Evolutionary conservation across 2,888 invertebrate genomes (phyloP).

Genomic region (Phyllotreta striolata): DNA sequence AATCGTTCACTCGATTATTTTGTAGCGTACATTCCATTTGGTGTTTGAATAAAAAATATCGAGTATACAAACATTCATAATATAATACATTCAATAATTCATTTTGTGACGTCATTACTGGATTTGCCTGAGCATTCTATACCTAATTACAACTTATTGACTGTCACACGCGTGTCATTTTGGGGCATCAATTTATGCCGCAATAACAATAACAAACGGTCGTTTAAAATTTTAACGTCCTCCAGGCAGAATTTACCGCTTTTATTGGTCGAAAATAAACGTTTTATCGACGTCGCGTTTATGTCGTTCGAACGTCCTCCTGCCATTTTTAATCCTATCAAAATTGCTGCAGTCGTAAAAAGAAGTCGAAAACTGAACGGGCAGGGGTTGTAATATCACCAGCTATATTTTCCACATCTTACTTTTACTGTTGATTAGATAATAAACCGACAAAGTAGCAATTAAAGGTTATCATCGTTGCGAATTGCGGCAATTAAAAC

Average conservation of each 20-base stretch:
- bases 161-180: too few species aligned
- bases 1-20: too few species aligned
- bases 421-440: slow-evolving; percentile 32
- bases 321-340: slow-evolving; percentile 15
- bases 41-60: too few species aligned
- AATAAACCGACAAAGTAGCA: slow-evolving; percentile 28
- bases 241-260: not conserved
- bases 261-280: slow-evolving; percentile 14
- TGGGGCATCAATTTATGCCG: too few species aligned
- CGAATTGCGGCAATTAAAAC: slow-evolving; percentile 27
- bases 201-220: too few species aligned
- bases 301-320: slow-evolving; percentile 12
- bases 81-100: too few species aligned
- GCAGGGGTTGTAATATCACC: slow-evolving; percentile 5
- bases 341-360: slow-evolving; percentile 7
- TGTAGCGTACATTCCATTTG: too few species aligned
- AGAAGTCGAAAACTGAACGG: not conserved
- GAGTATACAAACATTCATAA: too few species aligned
- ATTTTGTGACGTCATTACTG: too few species aligned
- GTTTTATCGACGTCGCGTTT: slow-evolving; percentile 11
- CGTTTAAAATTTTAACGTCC: too few species aligned
- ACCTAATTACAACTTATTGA: too few species aligned
- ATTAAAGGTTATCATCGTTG: slow-evolving; percentile 28
- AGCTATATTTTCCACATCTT: slow-evolving; percentile 19
- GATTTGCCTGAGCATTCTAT: too few species aligned